Conservation (phyloP, 2,888 invertebrate species). For the Galeopsomyia nigrocyanea region DNA sequence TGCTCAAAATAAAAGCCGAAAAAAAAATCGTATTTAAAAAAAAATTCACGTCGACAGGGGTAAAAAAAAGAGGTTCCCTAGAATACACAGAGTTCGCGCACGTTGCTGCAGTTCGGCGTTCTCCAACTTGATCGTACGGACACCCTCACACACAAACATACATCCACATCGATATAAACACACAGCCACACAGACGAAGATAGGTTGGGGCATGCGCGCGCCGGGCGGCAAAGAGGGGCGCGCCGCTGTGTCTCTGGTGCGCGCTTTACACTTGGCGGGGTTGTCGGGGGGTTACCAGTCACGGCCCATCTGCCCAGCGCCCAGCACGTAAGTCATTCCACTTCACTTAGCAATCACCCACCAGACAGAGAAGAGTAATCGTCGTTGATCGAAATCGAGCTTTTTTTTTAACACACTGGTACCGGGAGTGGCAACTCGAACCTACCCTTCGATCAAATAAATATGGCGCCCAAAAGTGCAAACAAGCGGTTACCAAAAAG, state of each 20-base stretch:
- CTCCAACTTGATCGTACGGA: constrained; percentile 8
- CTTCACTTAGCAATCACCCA: not conserved
- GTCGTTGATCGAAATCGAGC: not conserved
- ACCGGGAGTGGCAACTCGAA: too few relatives aligned
- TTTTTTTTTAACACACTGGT: not conserved
- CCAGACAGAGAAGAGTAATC: constrained; percentile 9
- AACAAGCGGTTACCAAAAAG: too few relatives aligned
- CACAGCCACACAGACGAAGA: too few relatives aligned
- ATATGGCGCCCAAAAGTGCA: not conserved
- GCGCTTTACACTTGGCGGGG: constrained; percentile 20
- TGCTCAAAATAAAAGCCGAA: too few relatives aligned
- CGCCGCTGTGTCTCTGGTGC: constrained; percentile 1
- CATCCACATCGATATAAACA: constrained; percentile 48
- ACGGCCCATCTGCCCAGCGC: constrained; percentile 67
- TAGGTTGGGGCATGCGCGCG: constrained; percentile 46
- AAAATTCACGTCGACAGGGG: too few relatives aligned
- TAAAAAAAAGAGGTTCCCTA: too few relatives aligned
- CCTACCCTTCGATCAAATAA: not conserved
- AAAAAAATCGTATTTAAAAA: too few relatives aligned
- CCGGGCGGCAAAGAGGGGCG: constrained; percentile 19
- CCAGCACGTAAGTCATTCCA: constrained; percentile 60
- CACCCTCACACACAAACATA: constrained; percentile 3
- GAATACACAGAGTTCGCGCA: too few relatives aligned
- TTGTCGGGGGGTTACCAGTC: constrained; percentile 64
- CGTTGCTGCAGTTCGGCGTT: too few relatives aligned